Evolutionary conservation across 2,113 vertebrate species (phyloP).

Genomic region (Eurystomus gularis): DNA sequence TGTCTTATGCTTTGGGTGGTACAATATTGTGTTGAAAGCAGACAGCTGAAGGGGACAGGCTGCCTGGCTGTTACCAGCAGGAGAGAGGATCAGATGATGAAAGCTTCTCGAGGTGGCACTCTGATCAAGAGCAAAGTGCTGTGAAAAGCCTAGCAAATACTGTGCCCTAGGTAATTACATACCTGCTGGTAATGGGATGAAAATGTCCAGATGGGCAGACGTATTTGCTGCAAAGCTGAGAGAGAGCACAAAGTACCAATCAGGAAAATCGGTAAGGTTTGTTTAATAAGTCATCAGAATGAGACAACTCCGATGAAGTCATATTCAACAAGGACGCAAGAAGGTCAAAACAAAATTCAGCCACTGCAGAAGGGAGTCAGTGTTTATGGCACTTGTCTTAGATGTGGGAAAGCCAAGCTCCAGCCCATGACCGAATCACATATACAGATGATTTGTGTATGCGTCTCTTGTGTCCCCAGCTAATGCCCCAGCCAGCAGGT

Average conservation of each 20-base stretch:
- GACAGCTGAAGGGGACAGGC: fast-evolving
- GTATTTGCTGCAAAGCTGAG: not conserved
- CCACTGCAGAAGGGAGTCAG: not conserved
- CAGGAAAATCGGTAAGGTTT: not conserved
- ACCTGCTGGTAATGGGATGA: not conserved
- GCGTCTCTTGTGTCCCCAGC: fast-evolving
- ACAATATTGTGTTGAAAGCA: not conserved
- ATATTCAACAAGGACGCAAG: not conserved
- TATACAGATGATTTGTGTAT: not conserved
- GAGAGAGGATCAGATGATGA: not conserved
- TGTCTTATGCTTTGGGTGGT: not conserved
- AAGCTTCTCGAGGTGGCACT: not conserved
- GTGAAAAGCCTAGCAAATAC: not conserved
- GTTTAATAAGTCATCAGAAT: not conserved
- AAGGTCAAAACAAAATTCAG: not conserved
- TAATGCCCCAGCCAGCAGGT: not conserved
- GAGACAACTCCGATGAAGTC: not conserved
- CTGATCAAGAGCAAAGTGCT: not conserved
- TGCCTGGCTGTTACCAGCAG: not conserved
- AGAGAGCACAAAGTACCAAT: fast-evolving
- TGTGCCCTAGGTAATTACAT: not conserved
- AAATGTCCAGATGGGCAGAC: not conserved
- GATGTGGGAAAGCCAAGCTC: constrained; percentile 36
- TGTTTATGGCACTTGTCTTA: not conserved
- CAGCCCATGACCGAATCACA: not conserved